phyloP scores from a whole-genome alignment of 1,140 invertebrate genomes.

The Philopotamus ludificatus region DNA sequence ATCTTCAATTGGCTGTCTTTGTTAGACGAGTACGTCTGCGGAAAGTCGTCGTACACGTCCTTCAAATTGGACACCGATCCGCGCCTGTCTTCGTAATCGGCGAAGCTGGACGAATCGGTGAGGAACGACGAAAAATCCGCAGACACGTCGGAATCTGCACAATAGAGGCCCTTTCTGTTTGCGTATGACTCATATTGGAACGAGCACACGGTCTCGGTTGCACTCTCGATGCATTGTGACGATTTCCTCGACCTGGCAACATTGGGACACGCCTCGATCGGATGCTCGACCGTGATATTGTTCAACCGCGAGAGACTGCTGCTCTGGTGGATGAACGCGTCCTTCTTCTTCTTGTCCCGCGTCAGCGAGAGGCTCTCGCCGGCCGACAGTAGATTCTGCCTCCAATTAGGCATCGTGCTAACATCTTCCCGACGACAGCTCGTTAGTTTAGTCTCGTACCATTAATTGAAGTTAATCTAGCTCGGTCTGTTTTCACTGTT shows the following conservation, averaged over 20 bases:
- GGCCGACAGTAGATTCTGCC: slow-evolving; percentile 56
- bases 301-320: slow-evolving; percentile 45
- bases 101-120: slow-evolving; percentile 56
- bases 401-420: slow-evolving; percentile 54
- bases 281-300: slow-evolving; percentile 6
- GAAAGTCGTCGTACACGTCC: slow-evolving; percentile 43
- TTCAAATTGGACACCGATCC: slow-evolving; percentile 43
- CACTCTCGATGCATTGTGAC: slow-evolving; percentile 46
- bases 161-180: slow-evolving; percentile 46
- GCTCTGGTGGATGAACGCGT: slow-evolving; percentile 44
- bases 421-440: neutral
- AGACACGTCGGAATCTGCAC: slow-evolving; percentile 50
- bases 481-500: neutral
- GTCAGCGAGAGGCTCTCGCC: slow-evolving; percentile 51
- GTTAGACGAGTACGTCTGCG: slow-evolving; percentile 40
- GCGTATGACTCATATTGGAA: slow-evolving; percentile 42
- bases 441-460: neutral
- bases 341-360: slow-evolving; percentile 27
- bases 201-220: slow-evolving; percentile 39
- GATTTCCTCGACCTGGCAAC: slow-evolving; percentile 41
- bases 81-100: slow-evolving; percentile 54
- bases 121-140: slow-evolving; percentile 56
- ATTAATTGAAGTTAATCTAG: neutral
- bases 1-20: slow-evolving; percentile 46
- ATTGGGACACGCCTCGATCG: no score